phyloP scores from a whole-genome alignment of 2,797 vertebrate genomes.

The Scarus forsteni region DNA sequence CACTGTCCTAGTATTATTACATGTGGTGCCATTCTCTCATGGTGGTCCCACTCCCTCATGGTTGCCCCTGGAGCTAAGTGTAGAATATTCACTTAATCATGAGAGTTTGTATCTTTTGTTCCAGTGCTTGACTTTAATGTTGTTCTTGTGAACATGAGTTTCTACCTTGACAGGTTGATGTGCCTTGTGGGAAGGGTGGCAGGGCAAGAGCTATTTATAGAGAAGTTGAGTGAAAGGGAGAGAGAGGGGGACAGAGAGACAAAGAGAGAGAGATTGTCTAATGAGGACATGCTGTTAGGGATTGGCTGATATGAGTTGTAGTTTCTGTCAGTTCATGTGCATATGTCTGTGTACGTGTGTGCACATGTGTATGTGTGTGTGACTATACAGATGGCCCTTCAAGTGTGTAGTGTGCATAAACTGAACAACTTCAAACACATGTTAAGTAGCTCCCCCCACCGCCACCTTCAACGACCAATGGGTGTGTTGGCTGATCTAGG shows the following conservation, averaged over 20 bases:
- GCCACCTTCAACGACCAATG: constrained; percentile 69
- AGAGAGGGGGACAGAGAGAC: constrained; percentile 54
- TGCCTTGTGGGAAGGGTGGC: constrained; percentile 66
- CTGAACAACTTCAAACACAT: constrained; percentile 77
- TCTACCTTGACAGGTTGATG: constrained; percentile 71
- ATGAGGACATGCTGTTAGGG: constrained; percentile 83
- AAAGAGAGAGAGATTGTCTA: constrained; percentile 75
- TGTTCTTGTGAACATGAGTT: constrained; percentile 48
- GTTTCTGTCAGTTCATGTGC: constrained; percentile 59
- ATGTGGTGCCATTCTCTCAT: constrained; percentile 54
- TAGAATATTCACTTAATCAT: constrained; percentile 15
- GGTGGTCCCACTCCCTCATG: constrained; percentile 48
- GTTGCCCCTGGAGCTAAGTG: constrained; percentile 27
- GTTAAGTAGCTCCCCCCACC: constrained; percentile 47
- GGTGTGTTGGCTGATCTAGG: constrained; percentile 73
- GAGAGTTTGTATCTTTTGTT: constrained; percentile 25
- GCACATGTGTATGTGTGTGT: constrained; percentile 51
- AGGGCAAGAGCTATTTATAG: constrained; percentile 74
- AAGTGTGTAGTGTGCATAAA: constrained; percentile 78
- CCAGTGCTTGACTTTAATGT: constrained; percentile 18
- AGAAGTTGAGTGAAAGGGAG: constrained; percentile 61
- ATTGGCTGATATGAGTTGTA: constrained; percentile 57
- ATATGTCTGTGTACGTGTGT: constrained; percentile 53
- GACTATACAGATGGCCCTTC: constrained; percentile 75
- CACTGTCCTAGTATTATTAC: too few species aligned